Evolutionary conservation across 2,797 vertebrate species (phyloP), one percentile per base, ranked within the genome.

Genomic region (Zalophus californianus): DNA sequence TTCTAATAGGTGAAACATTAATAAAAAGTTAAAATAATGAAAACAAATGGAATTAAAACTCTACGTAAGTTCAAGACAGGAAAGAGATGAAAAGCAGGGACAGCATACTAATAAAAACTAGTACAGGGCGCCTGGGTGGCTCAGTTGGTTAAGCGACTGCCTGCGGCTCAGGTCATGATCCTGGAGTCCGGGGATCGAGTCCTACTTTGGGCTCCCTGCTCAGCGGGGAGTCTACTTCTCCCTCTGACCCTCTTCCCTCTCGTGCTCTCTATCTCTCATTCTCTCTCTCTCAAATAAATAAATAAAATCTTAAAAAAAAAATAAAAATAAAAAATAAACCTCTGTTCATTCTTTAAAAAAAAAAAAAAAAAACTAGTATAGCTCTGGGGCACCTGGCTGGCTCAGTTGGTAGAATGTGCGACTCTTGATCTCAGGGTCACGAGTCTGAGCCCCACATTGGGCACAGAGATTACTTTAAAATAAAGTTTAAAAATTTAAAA

Each of bases 11-110:
- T 84, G 29, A 86, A 87, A 68, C 3, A 1, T 83, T 75, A 87
- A 29, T 78, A 84, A 92, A 79, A 72, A 56, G 16, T 78, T 41
- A 87, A 86, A 85, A 38, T 15, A 73, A 92, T 64, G 50, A 95
- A 94, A 85, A 75, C 44, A 64, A 58, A 95, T 2, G 8, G 10
- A 94, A 87, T 25, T 91, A 29, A 91, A 95, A 94, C 41, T 54
- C 35, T 60, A n/a, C 27, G 32, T 72, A 77, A 93, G 32, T 5
- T 85, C 78, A 79, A 86, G 50, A n/a, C 14, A 60, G 3, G 29
- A 78, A 50, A 52, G 21, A 88, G 16, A 75, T 56, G 35, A 94
- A 54, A 64, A 92, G 68, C 44, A 56, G 44, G 21, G 56, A 93
- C 32, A 44, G 32, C 5, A 85, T 14, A 68, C 25, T 16, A 85